A percentile compares a stretch with the other conserved stretches of the same genome.
Conservation (phyloP, 2,113 vertebrate species). For the Gavialis gangeticus region DNA sequence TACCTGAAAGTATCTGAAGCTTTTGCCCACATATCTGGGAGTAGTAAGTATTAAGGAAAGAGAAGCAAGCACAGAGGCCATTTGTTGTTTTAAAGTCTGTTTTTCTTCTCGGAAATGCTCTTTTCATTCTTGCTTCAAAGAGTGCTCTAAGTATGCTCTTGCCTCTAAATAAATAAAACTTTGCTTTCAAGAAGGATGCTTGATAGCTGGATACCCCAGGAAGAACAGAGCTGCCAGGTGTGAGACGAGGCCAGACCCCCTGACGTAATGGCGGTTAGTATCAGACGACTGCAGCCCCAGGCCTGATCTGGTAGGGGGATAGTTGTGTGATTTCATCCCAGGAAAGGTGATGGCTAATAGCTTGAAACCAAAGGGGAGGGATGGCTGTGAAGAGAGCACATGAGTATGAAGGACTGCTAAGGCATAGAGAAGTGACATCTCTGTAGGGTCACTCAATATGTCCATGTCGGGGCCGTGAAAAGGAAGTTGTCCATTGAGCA, state of each 20-base stretch:
- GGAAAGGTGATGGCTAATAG: too few species aligned
- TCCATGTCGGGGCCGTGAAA: background rate
- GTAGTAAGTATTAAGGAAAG: rapidly evolving
- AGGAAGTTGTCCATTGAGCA: background rate
- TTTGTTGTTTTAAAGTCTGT: background rate
- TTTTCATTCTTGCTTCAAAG: too few species aligned
- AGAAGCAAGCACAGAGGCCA: background rate
- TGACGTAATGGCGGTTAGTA: rapidly evolving
- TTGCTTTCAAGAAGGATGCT: background rate
- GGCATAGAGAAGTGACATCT: too few species aligned
- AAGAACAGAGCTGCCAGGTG: background rate
- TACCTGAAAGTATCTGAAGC: background rate
- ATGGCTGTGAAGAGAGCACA: too few species aligned
- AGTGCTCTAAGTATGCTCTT: background rate
- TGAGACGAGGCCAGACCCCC: rapidly evolving
- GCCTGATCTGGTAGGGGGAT: too few species aligned
- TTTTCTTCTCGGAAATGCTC: background rate
- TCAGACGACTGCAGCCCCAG: background rate
- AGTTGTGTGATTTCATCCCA: too few species aligned
- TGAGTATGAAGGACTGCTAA: too few species aligned
- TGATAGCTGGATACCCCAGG: background rate
- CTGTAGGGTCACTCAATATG: too few species aligned
- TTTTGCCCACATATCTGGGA: background rate
- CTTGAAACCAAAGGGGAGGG: too few species aligned
- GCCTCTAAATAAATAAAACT: background rate